These are phyloP conservation scores for Sebastes baramenuke DNA, from an alignment of 2,797 vertebrate genomes.

Conservation along the genomic window DNA sequence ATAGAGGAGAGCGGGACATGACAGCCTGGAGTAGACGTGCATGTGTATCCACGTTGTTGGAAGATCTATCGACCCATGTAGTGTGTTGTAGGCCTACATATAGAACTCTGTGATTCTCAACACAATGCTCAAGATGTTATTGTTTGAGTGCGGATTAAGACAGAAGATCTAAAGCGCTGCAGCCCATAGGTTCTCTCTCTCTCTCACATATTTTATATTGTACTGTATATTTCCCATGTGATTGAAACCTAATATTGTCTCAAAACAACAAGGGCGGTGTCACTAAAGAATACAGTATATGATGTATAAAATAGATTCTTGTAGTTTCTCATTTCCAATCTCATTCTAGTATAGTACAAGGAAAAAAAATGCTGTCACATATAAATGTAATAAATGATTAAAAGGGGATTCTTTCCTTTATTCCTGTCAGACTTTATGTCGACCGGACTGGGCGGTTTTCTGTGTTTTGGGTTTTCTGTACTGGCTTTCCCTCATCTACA, in stretches of 20 bases:
- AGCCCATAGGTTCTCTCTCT: neutral
- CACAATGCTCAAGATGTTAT: neutral
- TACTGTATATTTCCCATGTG: neutral
- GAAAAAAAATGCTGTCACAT: neutral
- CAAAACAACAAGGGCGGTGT: neutral
- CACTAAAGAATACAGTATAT: neutral
- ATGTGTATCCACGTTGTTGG: no score
- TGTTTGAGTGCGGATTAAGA: neutral
- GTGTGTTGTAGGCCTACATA: neutral
- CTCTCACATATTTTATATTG: neutral
- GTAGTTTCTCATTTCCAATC: neutral
- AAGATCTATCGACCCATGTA: no score
- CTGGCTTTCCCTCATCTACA: no score
- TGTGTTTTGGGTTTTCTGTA: no score
- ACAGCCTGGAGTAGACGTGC: neutral
- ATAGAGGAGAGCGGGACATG: neutral
- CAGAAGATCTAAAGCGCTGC: neutral
- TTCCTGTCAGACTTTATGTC: no score
- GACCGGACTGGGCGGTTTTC: no score
- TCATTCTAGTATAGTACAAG: neutral
- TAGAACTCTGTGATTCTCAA: neutral
- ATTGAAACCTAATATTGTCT: neutral
- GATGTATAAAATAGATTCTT: neutral
- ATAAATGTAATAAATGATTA: no score
- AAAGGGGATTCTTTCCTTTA: neutral